Base-by-base conservation (phyloP, 2,888 invertebrate genomes). In the Rhorus exstirpatorius region DNA sequence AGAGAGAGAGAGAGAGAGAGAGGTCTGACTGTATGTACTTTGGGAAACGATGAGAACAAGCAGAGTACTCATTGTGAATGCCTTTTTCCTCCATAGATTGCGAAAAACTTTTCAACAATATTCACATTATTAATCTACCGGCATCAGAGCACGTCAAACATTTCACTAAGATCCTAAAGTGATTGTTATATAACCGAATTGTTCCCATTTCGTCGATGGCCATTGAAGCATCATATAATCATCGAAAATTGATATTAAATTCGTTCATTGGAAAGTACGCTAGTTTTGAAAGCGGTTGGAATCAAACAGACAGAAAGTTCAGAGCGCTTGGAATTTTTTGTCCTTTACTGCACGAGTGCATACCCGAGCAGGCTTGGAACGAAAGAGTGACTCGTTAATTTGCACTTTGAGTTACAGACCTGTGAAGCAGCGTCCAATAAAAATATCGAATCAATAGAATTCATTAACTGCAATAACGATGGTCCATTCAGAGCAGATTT, bases 1-100 rank as follows among this genome's bases (percentile, higher is more conserved):
- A 63, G 58, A 58, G 71, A 67, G 71, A 60, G n/a, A 63, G 58
- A 58, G 71, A 67, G 71, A 63, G 58, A 58, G 71, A 67, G 71
- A 60, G n/a, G 60, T 77, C 51, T 60, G 70, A 63, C 55, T 68
- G 10, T 74, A 63, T 46, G 49, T 51, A 26, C 26, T 35, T 41
- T 24, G 26, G 7, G 19, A 58, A 67, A 67, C 65, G 75, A 46
- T 35, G 14, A 31, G 31, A 63, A 70, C 31, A 19, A 78, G 61
- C n/a, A 31, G 61, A 75, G 53, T 67, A 68, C 58, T n/a, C n/a
- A n/a, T 75, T 60, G 26, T 8, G 44, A 60, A 68, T 53, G 49
- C 41, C 17, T 26, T 51, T 24, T 61, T 61, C 21, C 4, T 26
- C 38, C 17, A 17, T 19, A 10, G 8, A 0, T 7, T n/a, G 8